Evolutionary conservation across 1,140 invertebrate species (phyloP), one percentile per base, ranked within the genome.

Genomic region (Leucophenga varia): DNA sequence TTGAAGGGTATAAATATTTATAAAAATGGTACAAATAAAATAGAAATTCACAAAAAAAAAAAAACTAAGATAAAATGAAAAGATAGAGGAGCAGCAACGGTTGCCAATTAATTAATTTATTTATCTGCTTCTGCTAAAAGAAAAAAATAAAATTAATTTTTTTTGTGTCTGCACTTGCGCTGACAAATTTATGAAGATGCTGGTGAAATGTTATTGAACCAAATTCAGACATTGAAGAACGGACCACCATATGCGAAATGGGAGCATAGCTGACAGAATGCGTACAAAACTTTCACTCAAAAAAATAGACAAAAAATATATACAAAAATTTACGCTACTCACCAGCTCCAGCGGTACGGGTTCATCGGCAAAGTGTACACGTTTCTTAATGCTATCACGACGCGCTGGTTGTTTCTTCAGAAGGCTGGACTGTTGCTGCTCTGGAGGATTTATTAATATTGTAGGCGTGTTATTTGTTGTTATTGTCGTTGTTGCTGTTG

Each of bases 181-280:
- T 58, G 56, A 63, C 54, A 59, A 59, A 57, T 67, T 63, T 63
- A 67, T 59, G 63, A 63, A 55, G n/a, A 50, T 58, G 54, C 53
- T n/a, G n/a, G n/a, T n/a, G 46, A 55, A 59, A 63, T 68, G 64
- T 43, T 67, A 67, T 63, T 67, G 63, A 67, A 67, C 63, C 63
- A 64, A 67, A 63, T 67, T 61, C 46, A 54, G 56, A 48, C 47
- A 39, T 35, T 34, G 38, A 22, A 45, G 14, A 43, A 54, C 31
- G 52, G 56, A 32, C n/a, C 6, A n/a, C 31, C 6, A 6, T 5
- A 34, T n/a, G n/a, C 31, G 44, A 50, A 67, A 68, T 67, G 59
- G 59, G 63, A 64, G 47, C 64, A 59, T 30, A 16, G 22, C 36
- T 19, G 10, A 40, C 37, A 48, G 22, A 25, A 5, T 25, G 10